Base-by-base conservation (phyloP, 2,797 vertebrate species). In the Oreonectes daqikongensis region DNA sequence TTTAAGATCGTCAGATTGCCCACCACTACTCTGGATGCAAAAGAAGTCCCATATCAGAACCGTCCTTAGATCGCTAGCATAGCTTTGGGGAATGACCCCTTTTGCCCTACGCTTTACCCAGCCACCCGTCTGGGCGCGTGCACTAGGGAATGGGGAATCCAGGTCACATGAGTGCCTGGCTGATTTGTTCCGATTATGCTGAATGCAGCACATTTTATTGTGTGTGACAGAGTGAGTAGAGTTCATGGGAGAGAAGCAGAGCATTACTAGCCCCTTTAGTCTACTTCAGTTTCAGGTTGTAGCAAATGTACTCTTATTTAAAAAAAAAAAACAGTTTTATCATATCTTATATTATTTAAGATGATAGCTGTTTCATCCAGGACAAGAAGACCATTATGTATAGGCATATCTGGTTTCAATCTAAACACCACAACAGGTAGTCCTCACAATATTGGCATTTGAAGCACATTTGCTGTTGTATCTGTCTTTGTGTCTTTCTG, bases 151-250 rank as follows among this genome's bases (percentile, higher is more conserved):
- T 38, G 15, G 77, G 83, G 79, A 71, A 65, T 71, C 55, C 50
- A 60, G 67, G 85, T 90, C 88, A 89, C 87, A 82, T 88, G 84
- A 46, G 84, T 81, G 84, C 86, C 84, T 82, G 87, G 86, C 87
- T 90, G 89, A 89, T 87, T 91, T 91, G 89, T 86, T 90, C 84
- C 82, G 53, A 90, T 90, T 76, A 78, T 38, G 90, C 92, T 92
- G 92, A 92, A 85, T 80, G 78, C 75, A 75, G 88, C 91, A 90
- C 85, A 88, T 92, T 92, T 90, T 86, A 92, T 92, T 92, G 88
- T 90, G 84, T 87, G 83, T 77, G 85, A 87, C 48, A 22, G 81
- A 82, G 83, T 64, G 86, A 79, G 17, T 48, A 14, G 78, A 82
- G 83, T 75, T 86, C 65, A 68, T 83, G 69, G 5, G 26, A 11